phyloP scores from a whole-genome alignment of 2,113 vertebrate genomes.

The Ceuthmochares aereus region DNA sequence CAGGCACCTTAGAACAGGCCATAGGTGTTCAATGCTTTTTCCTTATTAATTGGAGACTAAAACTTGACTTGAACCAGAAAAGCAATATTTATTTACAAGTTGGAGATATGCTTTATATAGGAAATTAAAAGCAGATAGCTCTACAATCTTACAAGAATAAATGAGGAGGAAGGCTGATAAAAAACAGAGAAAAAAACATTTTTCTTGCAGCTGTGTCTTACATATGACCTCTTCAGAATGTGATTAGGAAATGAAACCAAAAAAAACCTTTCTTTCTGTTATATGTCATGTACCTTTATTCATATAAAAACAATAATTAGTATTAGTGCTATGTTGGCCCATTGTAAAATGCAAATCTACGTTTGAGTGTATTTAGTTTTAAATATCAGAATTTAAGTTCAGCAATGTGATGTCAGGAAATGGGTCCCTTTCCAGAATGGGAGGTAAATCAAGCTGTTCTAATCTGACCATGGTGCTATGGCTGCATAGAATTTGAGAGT shows the following conservation, averaged over 20 bases:
- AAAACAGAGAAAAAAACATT: not conserved
- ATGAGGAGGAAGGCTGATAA: not conserved
- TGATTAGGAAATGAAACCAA: constrained; percentile 34
- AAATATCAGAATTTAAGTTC: not conserved
- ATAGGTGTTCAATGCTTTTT: not conserved
- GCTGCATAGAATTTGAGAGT: not conserved
- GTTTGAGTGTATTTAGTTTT: not conserved
- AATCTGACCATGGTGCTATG: not conserved
- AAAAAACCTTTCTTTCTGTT: not conserved
- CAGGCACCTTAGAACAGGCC: not conserved
- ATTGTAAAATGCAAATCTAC: not conserved
- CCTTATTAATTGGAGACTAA: not conserved
- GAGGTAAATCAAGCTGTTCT: not conserved
- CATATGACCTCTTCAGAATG: constrained; percentile 13
- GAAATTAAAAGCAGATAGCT: constrained; percentile 20
- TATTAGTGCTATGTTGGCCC: not conserved
- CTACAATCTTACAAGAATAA: not conserved
- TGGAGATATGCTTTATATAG: not conserved
- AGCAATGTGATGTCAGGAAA: not conserved
- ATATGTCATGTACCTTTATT: not conserved
- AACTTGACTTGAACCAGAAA: not conserved
- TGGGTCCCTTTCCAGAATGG: not conserved
- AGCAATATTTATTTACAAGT: not conserved
- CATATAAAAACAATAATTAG: not conserved
- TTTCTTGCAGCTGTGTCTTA: not conserved